Evolutionary conservation across 2,113 vertebrate species (phyloP), one percentile per base, ranked within the genome.

Genomic region (Lutjanus erythropterus): DNA sequence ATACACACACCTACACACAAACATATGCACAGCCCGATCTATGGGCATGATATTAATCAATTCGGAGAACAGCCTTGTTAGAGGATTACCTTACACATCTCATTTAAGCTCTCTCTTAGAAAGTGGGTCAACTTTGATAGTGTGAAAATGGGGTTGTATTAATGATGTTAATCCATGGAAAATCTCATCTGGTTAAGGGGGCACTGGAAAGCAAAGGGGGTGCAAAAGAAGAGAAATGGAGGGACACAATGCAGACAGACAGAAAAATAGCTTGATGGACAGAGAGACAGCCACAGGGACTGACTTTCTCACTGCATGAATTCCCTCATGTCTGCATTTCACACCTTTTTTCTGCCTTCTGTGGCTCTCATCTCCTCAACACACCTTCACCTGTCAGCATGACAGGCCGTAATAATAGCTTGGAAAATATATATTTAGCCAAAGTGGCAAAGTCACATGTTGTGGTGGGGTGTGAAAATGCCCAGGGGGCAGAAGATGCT

Each of bases 401-500:
- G 90, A 86, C 56, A 72, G 83, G 62, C 86, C 65, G 79, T 70
- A 89, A 90, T 89, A 84, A 88, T 88, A 84, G 81, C 82, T 76
- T 33, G 49, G 71, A 81, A 80, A 75, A 85, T 85, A 86, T 91
- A 92, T 89, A 90, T 89, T 92, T 92, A 90, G 89, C 69, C 78
- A 84, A 76, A 76, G 73, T 75, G 81, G n/a, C 66, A 78, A 78
- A 88, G 86, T 93, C 77, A 78, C 88, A 86, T 89, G 88, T 71
- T 76, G 74, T 29, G 29, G 49, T 12, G 37, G 37, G 72, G 88
- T 92, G 88, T 89, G 88, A 91, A 91, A 90, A 85, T 64, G 65
- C 80, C 78, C 41, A 14, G 58, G 62, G 86, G 75, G 42, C 0
- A 35, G 44, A 72, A 14, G 74, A 75, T 72, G 81, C 79, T 62